Base-by-base conservation (phyloP, 2,888 invertebrate genomes). In the Notocelia uddmanniana region DNA sequence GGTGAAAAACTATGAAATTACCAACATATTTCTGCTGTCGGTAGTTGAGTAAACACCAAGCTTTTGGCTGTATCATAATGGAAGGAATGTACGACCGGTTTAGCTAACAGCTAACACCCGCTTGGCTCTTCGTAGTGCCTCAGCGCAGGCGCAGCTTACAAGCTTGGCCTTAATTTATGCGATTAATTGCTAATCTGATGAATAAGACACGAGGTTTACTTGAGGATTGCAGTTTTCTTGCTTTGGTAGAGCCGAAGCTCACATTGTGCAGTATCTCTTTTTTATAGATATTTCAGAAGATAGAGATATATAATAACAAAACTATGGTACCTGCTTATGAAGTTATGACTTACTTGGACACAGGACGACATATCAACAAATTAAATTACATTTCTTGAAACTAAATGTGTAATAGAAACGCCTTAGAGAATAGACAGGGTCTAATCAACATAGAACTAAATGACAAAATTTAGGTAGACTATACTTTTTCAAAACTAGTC, bases 41-140 rank as follows among this genome's bases (percentile, higher is more conserved):
- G 48, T 68, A 59, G 34, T 60, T 58, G 48, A 59, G 64, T 48
- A 70, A 70, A 64, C 50, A 50, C 58, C 52, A 41, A 45, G 45
- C 69, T 69, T 64, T 64, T 41, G 70, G 70, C 58, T 58, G 63
- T 57, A 57, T 45, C 41, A 69, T 64, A 59, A 66, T n/a, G 11
- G 41, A 66, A 66, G 70, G 70, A 70, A 70, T 70, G 70, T 58
- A 21, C 41, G 50, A 70, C 64, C 70, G 70, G 70, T 70, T 70
- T 66, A 15, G 15, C 41, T n/a, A 8, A 59, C 23, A 18, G n/a
- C 19, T 66, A 50, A 63, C 10, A 10, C 21, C 57, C 26, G 26
- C 13, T 21, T 37, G 34, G 19, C 21, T 48, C 48, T 19, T 54
- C 21, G 54, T 50, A 34, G 9, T 50, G 34, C 19, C 54, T 23